Evolutionary conservation across 35 echinoderm and acorn worm genomes (phyloP), one percentile per base, ranked within the genome.

Genomic region (Acanthaster planci): DNA sequence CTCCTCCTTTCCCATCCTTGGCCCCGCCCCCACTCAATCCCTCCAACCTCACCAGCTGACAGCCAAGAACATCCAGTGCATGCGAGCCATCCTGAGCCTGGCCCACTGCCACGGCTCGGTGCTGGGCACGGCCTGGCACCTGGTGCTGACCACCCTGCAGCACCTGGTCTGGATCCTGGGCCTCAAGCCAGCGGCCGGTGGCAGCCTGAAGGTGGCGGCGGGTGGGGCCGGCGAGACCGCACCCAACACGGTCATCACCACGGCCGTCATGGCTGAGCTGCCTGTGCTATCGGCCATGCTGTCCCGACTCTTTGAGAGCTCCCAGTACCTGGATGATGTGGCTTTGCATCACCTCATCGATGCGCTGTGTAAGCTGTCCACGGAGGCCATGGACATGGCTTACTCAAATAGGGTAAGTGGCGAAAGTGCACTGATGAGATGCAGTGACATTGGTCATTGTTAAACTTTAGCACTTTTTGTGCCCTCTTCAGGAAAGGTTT

Each of bases 41-140:
- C n/a, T n/a, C n/a, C n/a, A n/a, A n/a, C 42, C 34, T 76, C 19
- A 67, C 8, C 80, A 97, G 95, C 83, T 97, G 14, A 97, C 95
- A 52, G 95, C 95, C 60, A 93, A 99, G 83, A 99, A 99, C 82
- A 91, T 99, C 37, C 96, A 99, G 88, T 97, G 96, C 21, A 99
- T 99, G 96, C 75, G 96, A 35, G 96, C 96, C 38, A 99, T 99
- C 51, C 67, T 99, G 7, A 94, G 92, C 53, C 56, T 99, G 42
- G 89, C 96, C 29, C 92, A 93, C 76, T 93, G 92, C 76, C 92
- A 99, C 64, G 96, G 96, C 17, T 86, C 92, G 23, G 90, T 99
- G 39, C 79, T 99, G 38, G 96, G 96, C n/a, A 88, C 85, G 34
- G 89, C 96, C 30, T 99, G 96, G 96, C 96, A 99, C 59, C 85